Conservation (phyloP, 2,113 vertebrate species). For the Halcyon senegalensis region DNA sequence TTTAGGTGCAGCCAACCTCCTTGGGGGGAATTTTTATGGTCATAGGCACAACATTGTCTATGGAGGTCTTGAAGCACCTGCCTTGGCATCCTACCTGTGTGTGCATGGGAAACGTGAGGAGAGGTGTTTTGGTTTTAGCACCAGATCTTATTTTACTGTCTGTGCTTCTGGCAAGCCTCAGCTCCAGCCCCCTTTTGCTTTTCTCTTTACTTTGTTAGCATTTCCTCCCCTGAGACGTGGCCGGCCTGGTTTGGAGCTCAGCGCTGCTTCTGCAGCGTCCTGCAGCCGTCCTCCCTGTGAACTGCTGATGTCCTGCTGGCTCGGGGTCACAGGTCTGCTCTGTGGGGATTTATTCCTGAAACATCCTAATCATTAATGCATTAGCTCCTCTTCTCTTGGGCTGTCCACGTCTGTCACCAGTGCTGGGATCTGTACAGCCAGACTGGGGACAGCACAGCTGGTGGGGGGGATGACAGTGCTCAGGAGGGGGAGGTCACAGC, state of each 20-base stretch:
- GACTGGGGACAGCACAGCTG: background rate
- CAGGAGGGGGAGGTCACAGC: background rate
- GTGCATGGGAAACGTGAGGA: background rate
- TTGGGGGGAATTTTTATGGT: background rate
- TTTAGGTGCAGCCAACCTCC: background rate
- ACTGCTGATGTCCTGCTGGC: background rate
- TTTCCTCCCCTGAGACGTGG: rapidly evolving
- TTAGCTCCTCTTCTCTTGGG: background rate
- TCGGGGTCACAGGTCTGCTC: background rate
- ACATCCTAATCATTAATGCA: background rate
- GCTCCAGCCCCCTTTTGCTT: background rate
- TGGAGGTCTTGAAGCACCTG: background rate
- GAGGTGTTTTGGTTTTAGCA: background rate
- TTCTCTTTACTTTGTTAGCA: background rate
- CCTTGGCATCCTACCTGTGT: background rate
- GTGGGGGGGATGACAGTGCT: background rate
- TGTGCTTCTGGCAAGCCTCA: background rate
- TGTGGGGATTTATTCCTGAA: background rate
- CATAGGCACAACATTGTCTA: background rate
- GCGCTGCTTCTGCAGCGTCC: background rate
- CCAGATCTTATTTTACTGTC: background rate
- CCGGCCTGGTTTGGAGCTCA: background rate
- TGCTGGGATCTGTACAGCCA: background rate
- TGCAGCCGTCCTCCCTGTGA: background rate
- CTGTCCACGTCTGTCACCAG: background rate